Conservation (phyloP, 2,888 invertebrate species). For the Caenorhabditis auriculariae region DNA sequence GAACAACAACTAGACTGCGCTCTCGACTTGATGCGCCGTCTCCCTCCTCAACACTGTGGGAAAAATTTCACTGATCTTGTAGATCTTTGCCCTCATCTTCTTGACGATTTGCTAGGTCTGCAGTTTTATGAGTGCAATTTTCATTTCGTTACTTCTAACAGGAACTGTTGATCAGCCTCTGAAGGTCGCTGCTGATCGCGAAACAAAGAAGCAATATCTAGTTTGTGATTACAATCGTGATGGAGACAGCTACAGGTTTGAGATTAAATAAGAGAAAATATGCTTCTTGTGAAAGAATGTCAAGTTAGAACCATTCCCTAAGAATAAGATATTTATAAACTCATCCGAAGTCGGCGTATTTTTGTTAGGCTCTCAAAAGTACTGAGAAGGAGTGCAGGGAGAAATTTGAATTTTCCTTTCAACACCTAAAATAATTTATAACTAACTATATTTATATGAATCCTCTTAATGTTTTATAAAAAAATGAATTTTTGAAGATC, state of each 20-base stretch:
- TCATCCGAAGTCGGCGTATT: too few relatives aligned
- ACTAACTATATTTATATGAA: neutral
- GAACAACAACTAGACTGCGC: conserved; percentile 87
- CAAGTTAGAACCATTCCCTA: neutral
- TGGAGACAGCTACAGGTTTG: conserved; percentile 89
- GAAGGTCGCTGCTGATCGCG: conserved; percentile 89
- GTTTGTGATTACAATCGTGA: conserved; percentile 98
- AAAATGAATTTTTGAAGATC: conserved; percentile 71
- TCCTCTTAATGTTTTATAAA: neutral
- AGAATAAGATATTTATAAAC: neutral
- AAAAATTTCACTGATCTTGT: conserved; percentile 96
- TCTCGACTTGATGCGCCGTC: conserved; percentile 93
- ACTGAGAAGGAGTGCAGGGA: too few relatives aligned
- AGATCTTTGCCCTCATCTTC: conserved; percentile 72
- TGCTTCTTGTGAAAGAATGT: neutral
- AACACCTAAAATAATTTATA: too few relatives aligned
- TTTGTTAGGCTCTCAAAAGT: too few relatives aligned
- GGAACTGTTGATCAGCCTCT: conserved; percentile 86
- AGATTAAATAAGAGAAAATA: neutral
- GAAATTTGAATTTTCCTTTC: too few relatives aligned
- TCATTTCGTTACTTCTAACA: conserved; percentile 2
- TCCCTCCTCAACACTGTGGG: conserved; percentile 98
- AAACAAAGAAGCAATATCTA: conserved; percentile 92
- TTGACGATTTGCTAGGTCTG: conserved; percentile 41
- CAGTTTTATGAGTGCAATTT: neutral